These are phyloP conservation scores for Cyphomyrus plagiostoma DNA, from an alignment of 2,113 vertebrate species.

Conservation along the genomic window DNA sequence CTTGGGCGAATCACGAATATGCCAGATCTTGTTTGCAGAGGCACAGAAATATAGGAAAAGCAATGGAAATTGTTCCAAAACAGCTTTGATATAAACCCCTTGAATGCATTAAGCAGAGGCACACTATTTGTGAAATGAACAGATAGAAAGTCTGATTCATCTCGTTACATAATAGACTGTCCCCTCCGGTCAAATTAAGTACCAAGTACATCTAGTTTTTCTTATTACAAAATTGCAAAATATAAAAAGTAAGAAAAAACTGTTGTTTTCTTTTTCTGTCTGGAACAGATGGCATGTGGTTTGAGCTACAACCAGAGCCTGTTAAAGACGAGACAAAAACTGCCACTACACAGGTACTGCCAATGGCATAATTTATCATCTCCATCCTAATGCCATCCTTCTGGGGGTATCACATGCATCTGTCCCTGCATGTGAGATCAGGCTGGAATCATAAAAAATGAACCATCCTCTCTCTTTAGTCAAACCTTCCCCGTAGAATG, in stretches of 20 bases:
- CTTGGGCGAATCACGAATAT: background rate
- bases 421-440: background rate
- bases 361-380: background rate
- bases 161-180: background rate
- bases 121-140: background rate
- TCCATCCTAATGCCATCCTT: background rate
- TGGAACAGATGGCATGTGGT: conserved; percentile 4
- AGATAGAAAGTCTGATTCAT: conserved; percentile 13
- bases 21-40: background rate
- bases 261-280: background rate
- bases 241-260: background rate
- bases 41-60: background rate
- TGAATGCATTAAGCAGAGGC: background rate
- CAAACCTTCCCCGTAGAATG: background rate
- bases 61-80: conserved; percentile 1
- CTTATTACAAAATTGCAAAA: background rate
- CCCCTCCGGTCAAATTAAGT: conserved; percentile 15
- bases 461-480: background rate
- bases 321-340: background rate
- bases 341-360: background rate
- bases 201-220: background rate
- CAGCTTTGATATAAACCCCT: background rate
- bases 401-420: background rate
- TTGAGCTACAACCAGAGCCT: background rate
- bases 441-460: background rate